phyloP scores from a whole-genome alignment of 2,797 vertebrate species.

The Bovichtus diacanthus region DNA sequence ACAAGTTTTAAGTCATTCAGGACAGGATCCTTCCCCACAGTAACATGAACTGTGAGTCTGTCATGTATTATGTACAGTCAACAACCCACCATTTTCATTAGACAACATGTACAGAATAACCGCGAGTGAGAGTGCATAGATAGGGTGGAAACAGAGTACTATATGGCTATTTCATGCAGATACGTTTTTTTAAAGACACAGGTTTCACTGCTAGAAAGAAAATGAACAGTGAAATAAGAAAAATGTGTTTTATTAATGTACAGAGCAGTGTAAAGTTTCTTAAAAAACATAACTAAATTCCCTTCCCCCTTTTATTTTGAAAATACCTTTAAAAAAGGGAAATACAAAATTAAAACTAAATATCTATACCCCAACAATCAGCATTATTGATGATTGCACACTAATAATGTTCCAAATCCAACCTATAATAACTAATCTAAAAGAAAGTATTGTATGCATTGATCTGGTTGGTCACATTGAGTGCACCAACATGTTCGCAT shows the following conservation, averaged over 20 bases:
- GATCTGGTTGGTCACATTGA: background rate
- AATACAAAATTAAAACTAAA: conserved; percentile 7
- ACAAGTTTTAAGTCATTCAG: background rate
- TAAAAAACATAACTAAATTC: background rate
- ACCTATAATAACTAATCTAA: background rate
- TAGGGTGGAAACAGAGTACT: background rate
- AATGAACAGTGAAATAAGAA: background rate
- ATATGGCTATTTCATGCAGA: background rate
- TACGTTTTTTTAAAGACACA: background rate
- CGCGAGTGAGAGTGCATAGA: background rate
- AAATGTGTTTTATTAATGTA: conserved; percentile 16
- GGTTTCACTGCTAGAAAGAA: background rate
- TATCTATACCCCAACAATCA: background rate
- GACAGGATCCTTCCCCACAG: background rate
- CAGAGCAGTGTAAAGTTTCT: background rate
- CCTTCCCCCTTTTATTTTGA: background rate
- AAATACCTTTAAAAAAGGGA: background rate
- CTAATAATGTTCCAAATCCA: background rate
- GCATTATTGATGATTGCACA: background rate
- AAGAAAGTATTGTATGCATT: background rate
- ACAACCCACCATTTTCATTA: background rate
- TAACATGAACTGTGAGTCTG: background rate
- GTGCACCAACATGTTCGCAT: background rate
- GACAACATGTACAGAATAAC: background rate
- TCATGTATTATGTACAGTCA: background rate